Evolutionary conservation across 2,113 vertebrate genomes (phyloP).

Genomic region (Morone chrysops): DNA sequence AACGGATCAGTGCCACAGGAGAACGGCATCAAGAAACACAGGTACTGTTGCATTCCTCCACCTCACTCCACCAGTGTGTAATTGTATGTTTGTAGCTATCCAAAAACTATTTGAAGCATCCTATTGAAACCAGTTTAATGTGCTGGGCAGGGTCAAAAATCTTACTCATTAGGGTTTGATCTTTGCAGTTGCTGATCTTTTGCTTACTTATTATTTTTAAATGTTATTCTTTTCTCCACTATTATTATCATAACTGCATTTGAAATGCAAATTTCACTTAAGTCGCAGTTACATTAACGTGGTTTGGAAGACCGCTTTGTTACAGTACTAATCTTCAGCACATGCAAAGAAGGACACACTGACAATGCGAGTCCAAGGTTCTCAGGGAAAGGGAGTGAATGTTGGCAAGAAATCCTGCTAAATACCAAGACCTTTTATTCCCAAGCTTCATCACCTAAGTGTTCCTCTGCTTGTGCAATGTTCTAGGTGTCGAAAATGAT

Average conservation of each 20-base stretch:
- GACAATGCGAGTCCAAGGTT: not conserved
- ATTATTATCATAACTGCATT: not conserved
- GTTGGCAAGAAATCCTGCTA: not conserved
- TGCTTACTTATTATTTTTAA: not conserved
- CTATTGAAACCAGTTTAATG: not conserved
- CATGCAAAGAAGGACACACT: not conserved
- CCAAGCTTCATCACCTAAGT: not conserved
- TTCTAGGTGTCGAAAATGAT: not conserved
- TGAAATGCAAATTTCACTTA: not conserved
- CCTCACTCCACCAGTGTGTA: constrained; percentile 20
- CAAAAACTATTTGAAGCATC: not conserved
- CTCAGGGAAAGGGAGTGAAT: not conserved
- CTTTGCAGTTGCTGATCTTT: too few species aligned
- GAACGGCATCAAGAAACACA: constrained; percentile 94
- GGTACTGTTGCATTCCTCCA: constrained; percentile 83
- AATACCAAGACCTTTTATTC: not conserved
- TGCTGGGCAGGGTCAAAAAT: not conserved
- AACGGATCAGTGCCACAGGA: constrained; percentile 88
- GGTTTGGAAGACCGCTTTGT: not conserved
- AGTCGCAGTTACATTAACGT: not conserved
- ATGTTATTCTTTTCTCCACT: not conserved
- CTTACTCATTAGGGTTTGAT: not conserved
- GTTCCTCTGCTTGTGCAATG: not conserved
- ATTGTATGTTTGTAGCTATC: not conserved
- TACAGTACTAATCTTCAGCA: not conserved